These are phyloP conservation scores for Staurois parvus DNA, from an alignment of 2,797 vertebrate species.

Conservation along the genomic window DNA sequence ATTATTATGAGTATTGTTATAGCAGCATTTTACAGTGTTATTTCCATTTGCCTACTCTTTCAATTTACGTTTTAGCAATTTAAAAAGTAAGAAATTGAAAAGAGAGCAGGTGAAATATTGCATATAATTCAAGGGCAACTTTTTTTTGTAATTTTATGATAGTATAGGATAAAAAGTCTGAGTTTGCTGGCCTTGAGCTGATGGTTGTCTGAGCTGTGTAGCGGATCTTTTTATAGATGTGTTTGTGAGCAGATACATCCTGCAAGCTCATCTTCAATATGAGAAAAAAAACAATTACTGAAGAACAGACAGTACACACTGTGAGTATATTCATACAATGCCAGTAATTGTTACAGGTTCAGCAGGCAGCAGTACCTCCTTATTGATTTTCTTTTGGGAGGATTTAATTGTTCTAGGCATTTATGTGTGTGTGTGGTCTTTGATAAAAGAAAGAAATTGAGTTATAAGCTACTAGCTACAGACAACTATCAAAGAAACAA, in stretches of 20 bases:
- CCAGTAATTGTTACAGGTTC: slow-evolving; percentile 58
- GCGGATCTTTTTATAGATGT: slow-evolving; percentile 30
- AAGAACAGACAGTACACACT: slow-evolving; percentile 48
- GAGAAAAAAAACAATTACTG: slow-evolving; percentile 59
- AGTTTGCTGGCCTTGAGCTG: slow-evolving; percentile 46
- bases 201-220: slow-evolving; percentile 39
- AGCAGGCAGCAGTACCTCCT: slow-evolving; percentile 51
- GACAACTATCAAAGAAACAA: slow-evolving; percentile 9
- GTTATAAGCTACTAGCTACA: slow-evolving; percentile 23
- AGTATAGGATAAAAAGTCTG: slow-evolving; percentile 5
- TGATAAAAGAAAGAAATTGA: slow-evolving; percentile 39
- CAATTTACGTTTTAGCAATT: neutral
- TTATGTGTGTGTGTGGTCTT: slow-evolving; percentile 43
- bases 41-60: too few species aligned
- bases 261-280: slow-evolving; percentile 52
- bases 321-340: slow-evolving; percentile 54
- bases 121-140: slow-evolving; percentile 34
- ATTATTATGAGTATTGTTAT: too few species aligned
- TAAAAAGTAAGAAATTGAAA: neutral
- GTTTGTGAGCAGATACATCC: slow-evolving; percentile 48
- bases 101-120: neutral
- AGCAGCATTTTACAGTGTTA: too few species aligned
- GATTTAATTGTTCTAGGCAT: slow-evolving; percentile 57
- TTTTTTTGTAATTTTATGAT: slow-evolving; percentile 38
- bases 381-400: slow-evolving; percentile 60